Percentiles rank a stretch among this genome's conserved stretches.
These are phyloP conservation scores for Deilephila porcellus DNA, from an alignment of 2,888 invertebrate genomes.

Conservation along the genomic window DNA sequence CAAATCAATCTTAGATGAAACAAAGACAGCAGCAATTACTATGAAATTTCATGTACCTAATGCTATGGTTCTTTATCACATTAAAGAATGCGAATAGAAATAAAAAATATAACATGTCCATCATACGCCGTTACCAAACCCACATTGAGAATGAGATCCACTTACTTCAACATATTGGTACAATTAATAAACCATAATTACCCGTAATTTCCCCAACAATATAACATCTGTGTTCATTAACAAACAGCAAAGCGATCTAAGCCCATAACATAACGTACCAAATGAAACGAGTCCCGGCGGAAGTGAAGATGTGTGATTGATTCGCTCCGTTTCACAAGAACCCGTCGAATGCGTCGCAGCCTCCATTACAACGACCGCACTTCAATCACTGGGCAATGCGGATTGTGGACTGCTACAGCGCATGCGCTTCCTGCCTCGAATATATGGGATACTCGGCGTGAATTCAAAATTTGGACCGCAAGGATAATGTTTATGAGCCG, in stretches of 20 bases:
- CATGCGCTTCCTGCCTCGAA: background rate
- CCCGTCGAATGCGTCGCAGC: conserved; percentile 7
- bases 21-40: too few relatives aligned
- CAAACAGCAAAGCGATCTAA: background rate
- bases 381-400: background rate
- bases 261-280: background rate
- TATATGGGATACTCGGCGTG: background rate
- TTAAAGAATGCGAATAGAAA: too few relatives aligned
- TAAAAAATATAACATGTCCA: too few relatives aligned
- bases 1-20: background rate
- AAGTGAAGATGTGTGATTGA: conserved; percentile 22
- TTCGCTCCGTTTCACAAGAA: conserved; percentile 29
- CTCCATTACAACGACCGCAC: background rate
- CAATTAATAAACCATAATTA: background rate
- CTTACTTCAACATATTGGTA: too few relatives aligned
- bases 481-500: background rate
- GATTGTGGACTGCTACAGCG: background rate
- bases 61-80: too few relatives aligned
- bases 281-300: conserved; percentile 5
- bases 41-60: too few relatives aligned
- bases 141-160: too few relatives aligned
- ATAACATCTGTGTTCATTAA: background rate
- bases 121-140: too few relatives aligned
- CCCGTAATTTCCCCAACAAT: background rate
- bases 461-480: background rate